Conservation (phyloP, 2,888 invertebrate genomes). For the Volucella zonaria region DNA sequence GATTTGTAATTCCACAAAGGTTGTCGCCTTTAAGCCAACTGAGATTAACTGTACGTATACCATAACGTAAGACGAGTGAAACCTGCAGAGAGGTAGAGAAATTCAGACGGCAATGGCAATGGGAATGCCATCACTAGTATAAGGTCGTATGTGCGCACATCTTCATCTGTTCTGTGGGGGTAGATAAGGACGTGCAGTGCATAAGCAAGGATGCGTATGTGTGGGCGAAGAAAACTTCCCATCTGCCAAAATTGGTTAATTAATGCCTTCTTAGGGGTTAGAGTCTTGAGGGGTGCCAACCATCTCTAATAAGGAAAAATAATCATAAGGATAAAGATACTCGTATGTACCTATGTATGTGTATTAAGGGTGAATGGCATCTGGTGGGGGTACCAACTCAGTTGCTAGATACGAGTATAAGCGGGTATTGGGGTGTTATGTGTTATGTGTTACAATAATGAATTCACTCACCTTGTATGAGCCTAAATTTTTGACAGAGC, state of each 20-base stretch:
- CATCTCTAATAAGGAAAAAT: slow-evolving; percentile 62
- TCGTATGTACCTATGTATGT: background rate
- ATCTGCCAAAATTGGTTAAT: slow-evolving; percentile 74
- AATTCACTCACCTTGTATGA: slow-evolving; percentile 81
- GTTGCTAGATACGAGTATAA: no score
- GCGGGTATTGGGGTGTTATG: background rate
- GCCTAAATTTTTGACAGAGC: slow-evolving; percentile 83
- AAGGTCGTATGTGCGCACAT: slow-evolving; percentile 35
- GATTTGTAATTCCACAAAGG: slow-evolving; percentile 72
- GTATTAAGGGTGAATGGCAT: no score
- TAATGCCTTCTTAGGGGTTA: slow-evolving; percentile 69
- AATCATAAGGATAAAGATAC: slow-evolving; percentile 58
- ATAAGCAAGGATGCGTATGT: slow-evolving; percentile 42
- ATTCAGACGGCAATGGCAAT: slow-evolving; percentile 3
- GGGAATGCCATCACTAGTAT: background rate
- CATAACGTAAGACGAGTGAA: slow-evolving; percentile 14
- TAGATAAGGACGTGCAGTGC: slow-evolving; percentile 72
- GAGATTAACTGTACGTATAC: slow-evolving; percentile 64
- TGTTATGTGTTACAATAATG: slow-evolving; percentile 56
- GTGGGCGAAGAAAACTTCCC: slow-evolving; percentile 37
- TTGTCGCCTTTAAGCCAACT: slow-evolving; percentile 73
- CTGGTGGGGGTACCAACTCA: no score
- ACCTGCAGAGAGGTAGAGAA: background rate
- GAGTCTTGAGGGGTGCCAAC: slow-evolving; percentile 20
- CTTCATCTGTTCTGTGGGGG: slow-evolving; percentile 44